Evolutionary conservation across 2,888 invertebrate species (phyloP).

Genomic region (Diachrysia chrysitis): DNA sequence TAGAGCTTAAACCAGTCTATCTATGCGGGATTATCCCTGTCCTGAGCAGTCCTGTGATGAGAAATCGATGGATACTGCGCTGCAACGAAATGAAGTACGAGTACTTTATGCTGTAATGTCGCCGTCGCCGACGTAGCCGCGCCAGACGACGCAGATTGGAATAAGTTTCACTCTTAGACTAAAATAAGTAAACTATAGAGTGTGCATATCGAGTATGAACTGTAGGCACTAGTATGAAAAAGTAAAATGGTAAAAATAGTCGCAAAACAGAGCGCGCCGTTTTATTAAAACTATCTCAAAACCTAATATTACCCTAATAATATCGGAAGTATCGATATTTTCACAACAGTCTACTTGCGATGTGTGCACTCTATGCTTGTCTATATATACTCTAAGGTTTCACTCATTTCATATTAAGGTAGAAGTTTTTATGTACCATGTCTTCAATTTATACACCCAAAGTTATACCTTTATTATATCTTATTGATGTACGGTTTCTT

Average conservation of each 20-base stretch:
- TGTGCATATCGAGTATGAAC: too few species aligned
- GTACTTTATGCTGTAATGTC: conserved; percentile 36
- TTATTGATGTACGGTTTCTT: conserved; percentile 18
- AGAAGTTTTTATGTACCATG: conserved; percentile 13
- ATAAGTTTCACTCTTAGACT: conserved; percentile 26
- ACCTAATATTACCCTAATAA: too few species aligned
- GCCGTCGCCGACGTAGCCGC: conserved; percentile 14
- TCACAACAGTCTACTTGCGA: too few species aligned
- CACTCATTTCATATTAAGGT: conserved; percentile 26
- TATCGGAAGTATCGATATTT: too few species aligned
- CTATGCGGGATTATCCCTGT: conserved; percentile 53
- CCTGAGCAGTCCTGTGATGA: conserved; percentile 52
- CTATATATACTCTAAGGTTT: too few species aligned
- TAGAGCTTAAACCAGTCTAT: conserved; percentile 44
- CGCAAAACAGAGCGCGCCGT: too few species aligned
- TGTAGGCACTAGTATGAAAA: too few species aligned
- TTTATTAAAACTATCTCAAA: too few species aligned
- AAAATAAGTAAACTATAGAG: too few species aligned
- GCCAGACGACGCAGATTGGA: conserved; percentile 23
- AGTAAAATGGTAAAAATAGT: too few species aligned
- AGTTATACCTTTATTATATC: conserved; percentile 10
- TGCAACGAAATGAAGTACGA: conserved; percentile 41
- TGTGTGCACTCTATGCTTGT: too few species aligned
- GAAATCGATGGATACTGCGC: conserved; percentile 53
- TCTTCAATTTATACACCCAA: conserved; percentile 14